phyloP scores from a whole-genome alignment of 2,888 invertebrate species.

The Agrypnus murinus region DNA sequence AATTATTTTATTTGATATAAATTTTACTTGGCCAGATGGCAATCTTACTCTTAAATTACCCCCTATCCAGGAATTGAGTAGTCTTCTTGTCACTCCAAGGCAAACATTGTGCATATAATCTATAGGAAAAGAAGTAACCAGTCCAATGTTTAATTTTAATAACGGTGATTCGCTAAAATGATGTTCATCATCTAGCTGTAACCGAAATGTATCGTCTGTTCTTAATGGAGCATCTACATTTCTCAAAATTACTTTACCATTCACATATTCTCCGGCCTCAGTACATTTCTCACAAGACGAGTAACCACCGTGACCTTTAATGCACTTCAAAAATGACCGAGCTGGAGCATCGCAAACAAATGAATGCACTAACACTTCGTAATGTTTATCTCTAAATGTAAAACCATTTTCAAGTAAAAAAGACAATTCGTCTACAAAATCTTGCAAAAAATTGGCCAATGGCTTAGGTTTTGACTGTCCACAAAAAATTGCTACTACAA shows the following conservation, averaged over 20 bases:
- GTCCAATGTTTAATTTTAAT: constrained; percentile 30
- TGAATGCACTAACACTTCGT: constrained; percentile 7
- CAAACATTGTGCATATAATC: constrained; percentile 30
- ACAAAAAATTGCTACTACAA: constrained; percentile 46
- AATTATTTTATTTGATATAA: no score
- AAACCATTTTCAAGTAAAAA: constrained; percentile 24
- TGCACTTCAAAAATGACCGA: constrained; percentile 9
- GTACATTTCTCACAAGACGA: no score
- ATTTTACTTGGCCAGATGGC: background rate
- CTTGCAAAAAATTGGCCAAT: constrained; percentile 37
- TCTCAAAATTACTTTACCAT: background rate
- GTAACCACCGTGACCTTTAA: constrained; percentile 43
- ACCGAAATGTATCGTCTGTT: constrained; percentile 7
- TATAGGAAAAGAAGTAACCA: constrained; percentile 46
- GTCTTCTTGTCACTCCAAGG: constrained; percentile 35
- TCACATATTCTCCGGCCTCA: constrained; percentile 12
- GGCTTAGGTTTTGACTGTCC: constrained; percentile 46
- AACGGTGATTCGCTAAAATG: constrained; percentile 14
- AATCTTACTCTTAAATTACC: background rate
- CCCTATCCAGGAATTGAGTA: constrained; percentile 42
- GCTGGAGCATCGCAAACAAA: constrained; percentile 28
- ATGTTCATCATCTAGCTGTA: constrained; percentile 15
- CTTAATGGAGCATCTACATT: background rate
- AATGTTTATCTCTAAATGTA: background rate
- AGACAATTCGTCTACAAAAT: constrained; percentile 44